Conservation (phyloP, 1,140 invertebrate genomes). For the Belonocnema kinseyi region DNA sequence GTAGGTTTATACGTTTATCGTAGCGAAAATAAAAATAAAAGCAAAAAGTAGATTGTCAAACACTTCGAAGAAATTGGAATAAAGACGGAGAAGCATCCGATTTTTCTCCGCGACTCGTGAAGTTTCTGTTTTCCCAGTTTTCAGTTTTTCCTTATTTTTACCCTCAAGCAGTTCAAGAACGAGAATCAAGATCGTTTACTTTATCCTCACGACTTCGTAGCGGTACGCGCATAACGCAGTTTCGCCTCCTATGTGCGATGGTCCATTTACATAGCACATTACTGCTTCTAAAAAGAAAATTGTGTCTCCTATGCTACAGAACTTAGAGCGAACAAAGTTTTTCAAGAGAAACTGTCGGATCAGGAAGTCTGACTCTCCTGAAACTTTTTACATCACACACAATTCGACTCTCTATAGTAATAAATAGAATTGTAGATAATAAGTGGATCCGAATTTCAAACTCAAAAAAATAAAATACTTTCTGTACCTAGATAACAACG, state of each 20-base stretch:
- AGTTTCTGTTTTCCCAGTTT: background rate
- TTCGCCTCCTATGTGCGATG: constrained; percentile 34
- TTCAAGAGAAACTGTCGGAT: constrained; percentile 37
- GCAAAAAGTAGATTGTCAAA: too few species aligned
- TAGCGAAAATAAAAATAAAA: too few species aligned
- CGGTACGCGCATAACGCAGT: constrained; percentile 22
- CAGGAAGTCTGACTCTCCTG: background rate
- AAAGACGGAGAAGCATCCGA: too few species aligned
- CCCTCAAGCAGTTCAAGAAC: background rate
- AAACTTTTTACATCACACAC: constrained; percentile 6
- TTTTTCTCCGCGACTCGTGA: background rate
- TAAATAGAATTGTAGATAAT: background rate
- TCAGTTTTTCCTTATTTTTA: background rate
- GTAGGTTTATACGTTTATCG: too few species aligned
- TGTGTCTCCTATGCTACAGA: background rate
- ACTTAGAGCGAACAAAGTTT: constrained; percentile 34
- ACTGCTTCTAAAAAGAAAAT: constrained; percentile 46
- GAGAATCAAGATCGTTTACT: background rate
- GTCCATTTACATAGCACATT: constrained; percentile 58
- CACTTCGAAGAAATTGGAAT: too few species aligned
- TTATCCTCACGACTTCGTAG: constrained; percentile 37
- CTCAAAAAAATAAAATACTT: background rate
- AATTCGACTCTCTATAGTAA: background rate
- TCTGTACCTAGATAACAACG: background rate
- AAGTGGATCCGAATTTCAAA: background rate